Conservation (phyloP, 2,797 vertebrate genomes). For the Tolypeutes matacus region DNA sequence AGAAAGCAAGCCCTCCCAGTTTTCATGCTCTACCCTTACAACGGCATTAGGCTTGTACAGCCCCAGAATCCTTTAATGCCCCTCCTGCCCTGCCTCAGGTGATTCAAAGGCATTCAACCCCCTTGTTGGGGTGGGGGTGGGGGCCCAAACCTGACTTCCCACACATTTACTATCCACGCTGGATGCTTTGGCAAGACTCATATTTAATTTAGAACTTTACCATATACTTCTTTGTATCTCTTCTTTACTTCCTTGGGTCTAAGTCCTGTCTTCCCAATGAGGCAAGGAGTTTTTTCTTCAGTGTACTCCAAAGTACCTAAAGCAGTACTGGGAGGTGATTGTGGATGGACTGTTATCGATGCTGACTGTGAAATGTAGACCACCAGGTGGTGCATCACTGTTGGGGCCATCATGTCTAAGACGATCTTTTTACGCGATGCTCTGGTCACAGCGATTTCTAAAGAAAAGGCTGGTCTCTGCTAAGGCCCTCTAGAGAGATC, state of each 20-base stretch:
- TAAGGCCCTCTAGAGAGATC: background rate
- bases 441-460: background rate
- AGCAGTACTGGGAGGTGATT: background rate
- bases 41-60: background rate
- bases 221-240: background rate
- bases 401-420: background rate
- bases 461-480: background rate
- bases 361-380: background rate
- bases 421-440: background rate
- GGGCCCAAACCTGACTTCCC: background rate
- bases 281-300: background rate
- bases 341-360: background rate
- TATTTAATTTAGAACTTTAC: conserved; percentile 17
- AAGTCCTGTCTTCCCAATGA: background rate
- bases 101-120: no score
- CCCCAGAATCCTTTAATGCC: background rate
- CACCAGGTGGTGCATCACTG: background rate
- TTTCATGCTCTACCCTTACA: background rate
- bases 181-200: background rate
- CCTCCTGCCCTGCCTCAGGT: background rate
- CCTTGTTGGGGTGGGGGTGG: background rate
- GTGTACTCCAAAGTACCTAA: background rate
- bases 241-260: background rate
- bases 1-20: background rate
- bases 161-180: background rate